These are phyloP conservation scores for Spongia lamella DNA, from an alignment of 37 sponge, comb jelly and placozoan species.

Conservation along the genomic window DNA sequence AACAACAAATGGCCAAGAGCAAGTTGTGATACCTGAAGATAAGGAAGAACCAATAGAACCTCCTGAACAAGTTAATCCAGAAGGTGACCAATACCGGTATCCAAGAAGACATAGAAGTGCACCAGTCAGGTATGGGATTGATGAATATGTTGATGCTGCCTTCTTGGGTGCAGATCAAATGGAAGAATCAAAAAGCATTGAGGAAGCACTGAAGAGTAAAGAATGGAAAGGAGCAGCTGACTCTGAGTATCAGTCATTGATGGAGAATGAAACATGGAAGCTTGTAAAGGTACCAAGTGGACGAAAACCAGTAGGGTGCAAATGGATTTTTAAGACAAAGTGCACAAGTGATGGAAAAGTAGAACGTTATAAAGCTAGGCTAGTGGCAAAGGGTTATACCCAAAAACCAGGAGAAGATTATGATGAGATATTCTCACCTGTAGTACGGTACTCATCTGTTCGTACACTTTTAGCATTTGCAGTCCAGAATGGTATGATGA, in stretches of 20 bases:
- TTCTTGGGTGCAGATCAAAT: too few species aligned
- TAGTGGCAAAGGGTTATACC: slow-evolving; percentile 40
- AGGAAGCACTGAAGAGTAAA: slow-evolving; percentile 39
- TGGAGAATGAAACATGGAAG: slow-evolving; percentile 52
- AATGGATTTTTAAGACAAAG: slow-evolving; percentile 52
- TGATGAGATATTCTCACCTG: slow-evolving; percentile 60
- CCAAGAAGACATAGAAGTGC: not conserved
- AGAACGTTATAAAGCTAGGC: slow-evolving; percentile 52
- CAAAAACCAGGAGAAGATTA: slow-evolving; percentile 51
- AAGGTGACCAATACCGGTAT: not conserved
- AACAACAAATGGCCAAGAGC: not conserved
- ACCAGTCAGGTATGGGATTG: not conserved
- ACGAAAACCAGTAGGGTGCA: slow-evolving; percentile 39
- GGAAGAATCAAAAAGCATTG: slow-evolving; percentile 6
- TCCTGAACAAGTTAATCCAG: not conserved
- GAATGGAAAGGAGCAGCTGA: slow-evolving; percentile 57
- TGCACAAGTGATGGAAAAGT: slow-evolving; percentile 16
- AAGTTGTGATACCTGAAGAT: not conserved
- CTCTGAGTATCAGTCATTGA: slow-evolving; percentile 44
- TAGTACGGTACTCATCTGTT: slow-evolving; percentile 30
- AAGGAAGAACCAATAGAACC: not conserved
- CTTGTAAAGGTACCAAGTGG: slow-evolving; percentile 25
- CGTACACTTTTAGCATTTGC: slow-evolving; percentile 51
- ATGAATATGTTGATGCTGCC: slow-evolving; percentile 2
- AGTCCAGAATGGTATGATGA: slow-evolving; percentile 40